Base-by-base conservation (phyloP, 2,797 vertebrate species). In the Halcyon badia region DNA sequence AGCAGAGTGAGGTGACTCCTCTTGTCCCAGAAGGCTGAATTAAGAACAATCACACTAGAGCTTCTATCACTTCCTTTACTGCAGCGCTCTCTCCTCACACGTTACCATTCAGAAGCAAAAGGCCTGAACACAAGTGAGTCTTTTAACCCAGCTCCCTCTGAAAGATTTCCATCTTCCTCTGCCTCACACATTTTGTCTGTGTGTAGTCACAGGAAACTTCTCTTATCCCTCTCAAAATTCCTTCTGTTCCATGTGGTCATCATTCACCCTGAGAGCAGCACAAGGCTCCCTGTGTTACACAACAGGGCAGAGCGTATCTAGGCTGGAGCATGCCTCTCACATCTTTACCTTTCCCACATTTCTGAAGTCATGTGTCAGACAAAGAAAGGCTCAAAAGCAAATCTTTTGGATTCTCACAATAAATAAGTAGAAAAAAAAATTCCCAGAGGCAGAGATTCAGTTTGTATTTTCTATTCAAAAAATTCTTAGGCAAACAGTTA, bases 381-480 rank as follows among this genome's bases (percentile, higher is more conserved):
- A 84, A 84, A 77, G 39, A 56, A 86, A 85, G 24, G 62, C 24
- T 52, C 7, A 2, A 68, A 71, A 64, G 37, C 35, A 83, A 62
- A 5, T 24, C 60, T 65, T 83, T 83, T 6, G 0, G 28, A 77
- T 91, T 83, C n/a, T 61, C n/a, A 80, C 66, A 62, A 39, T 56
- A 69, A 91, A 14, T 39, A 76, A 70, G 62, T 3, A 70, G 11
- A 58, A 77, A 72, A 58, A 72, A 70, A 71, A 44, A n/a, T 21
- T 78, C 35, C 64, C 41, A 46, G 83, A 88, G 75, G 73, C 80
- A 87, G 30, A 93, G 73, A 92, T 82, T 87, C 71, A 60, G 17
- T 44, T 89, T 8, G 1, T 89, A 57, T 73, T 89, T 95, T 85
- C 96, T 83, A 68, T 80, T 95, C 64, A 80, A 87, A 92, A 76